Evolutionary conservation across 2,888 invertebrate genomes (phyloP).

Genomic region (Kryphioiulus occultus): DNA sequence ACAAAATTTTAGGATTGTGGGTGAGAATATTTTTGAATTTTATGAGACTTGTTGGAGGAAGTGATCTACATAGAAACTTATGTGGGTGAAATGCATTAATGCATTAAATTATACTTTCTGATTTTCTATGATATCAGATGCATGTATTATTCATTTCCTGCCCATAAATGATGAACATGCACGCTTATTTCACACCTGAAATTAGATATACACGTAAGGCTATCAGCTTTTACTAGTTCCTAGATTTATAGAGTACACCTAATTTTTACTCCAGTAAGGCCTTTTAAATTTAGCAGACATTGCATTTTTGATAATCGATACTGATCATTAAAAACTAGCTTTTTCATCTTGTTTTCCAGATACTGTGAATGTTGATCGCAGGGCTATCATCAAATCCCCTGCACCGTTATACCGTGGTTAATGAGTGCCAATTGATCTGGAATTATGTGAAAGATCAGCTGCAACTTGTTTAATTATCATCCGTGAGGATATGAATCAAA

Average conservation of each 20-base stretch:
- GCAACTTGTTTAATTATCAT: conserved; percentile 32
- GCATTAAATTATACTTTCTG: neutral
- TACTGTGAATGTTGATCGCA: conserved; percentile 26
- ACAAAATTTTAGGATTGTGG: neutral
- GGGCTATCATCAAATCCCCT: neutral
- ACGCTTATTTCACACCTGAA: neutral
- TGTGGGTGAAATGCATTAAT: too few species aligned
- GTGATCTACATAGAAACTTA: too few species aligned
- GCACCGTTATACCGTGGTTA: neutral
- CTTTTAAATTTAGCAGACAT: too few species aligned
- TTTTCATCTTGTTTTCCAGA: neutral
- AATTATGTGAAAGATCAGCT: neutral
- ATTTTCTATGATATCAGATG: neutral
- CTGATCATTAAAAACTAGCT: neutral
- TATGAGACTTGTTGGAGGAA: too few species aligned
- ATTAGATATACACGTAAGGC: neutral
- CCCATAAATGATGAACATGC: neutral
- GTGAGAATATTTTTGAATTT: neutral
- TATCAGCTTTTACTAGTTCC: too few species aligned
- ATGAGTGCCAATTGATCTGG: neutral
- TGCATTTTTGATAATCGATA: too few species aligned
- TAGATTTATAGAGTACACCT: too few species aligned
- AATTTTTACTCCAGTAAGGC: too few species aligned
- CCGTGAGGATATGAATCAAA: conserved; percentile 27
- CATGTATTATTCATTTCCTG: neutral